Evolutionary conservation across 2,888 invertebrate species (phyloP).

Genomic region (Micropterix aruncella): DNA sequence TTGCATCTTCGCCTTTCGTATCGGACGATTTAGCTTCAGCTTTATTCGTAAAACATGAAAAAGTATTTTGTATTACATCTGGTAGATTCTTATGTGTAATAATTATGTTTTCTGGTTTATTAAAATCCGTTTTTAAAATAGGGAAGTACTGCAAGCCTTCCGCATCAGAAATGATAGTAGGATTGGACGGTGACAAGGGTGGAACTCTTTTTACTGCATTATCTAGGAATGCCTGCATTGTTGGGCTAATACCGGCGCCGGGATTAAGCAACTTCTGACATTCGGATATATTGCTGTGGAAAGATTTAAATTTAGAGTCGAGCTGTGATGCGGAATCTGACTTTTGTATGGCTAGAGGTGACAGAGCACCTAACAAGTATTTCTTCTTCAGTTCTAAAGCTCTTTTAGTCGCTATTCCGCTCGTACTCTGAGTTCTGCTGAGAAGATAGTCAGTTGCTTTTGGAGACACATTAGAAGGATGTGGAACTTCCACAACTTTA

Average conservation of each 20-base stretch:
- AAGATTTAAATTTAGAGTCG: constrained; percentile 71
- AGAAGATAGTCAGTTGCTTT: constrained; percentile 56
- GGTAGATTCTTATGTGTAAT: constrained; percentile 11
- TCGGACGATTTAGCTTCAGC: constrained; percentile 6
- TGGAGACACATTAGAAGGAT: background rate
- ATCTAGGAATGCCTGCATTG: constrained; percentile 54
- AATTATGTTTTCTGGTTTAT: constrained; percentile 1
- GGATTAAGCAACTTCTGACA: constrained; percentile 78
- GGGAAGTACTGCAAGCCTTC: background rate
- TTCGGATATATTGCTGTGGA: constrained; percentile 75
- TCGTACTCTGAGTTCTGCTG: constrained; percentile 73
- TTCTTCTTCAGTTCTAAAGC: constrained; percentile 77
- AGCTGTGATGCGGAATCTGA: constrained; percentile 74
- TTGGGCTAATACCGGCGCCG: constrained; percentile 51
- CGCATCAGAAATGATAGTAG: constrained; percentile 5
- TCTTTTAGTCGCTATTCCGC: constrained; percentile 76
- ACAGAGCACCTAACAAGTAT: constrained; percentile 63
- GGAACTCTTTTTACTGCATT: constrained; percentile 9
- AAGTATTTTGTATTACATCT: constrained; percentile 5
- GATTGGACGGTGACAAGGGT: constrained; percentile 10
- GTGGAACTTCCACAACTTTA: background rate
- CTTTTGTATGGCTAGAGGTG: constrained; percentile 58
- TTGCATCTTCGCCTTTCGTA: constrained; percentile 9
- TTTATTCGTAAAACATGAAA: constrained; percentile 8
- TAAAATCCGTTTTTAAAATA: background rate